These are phyloP conservation scores for Eidolon dupreanum DNA, from an alignment of 2,797 vertebrate species.

Conservation along the genomic window DNA sequence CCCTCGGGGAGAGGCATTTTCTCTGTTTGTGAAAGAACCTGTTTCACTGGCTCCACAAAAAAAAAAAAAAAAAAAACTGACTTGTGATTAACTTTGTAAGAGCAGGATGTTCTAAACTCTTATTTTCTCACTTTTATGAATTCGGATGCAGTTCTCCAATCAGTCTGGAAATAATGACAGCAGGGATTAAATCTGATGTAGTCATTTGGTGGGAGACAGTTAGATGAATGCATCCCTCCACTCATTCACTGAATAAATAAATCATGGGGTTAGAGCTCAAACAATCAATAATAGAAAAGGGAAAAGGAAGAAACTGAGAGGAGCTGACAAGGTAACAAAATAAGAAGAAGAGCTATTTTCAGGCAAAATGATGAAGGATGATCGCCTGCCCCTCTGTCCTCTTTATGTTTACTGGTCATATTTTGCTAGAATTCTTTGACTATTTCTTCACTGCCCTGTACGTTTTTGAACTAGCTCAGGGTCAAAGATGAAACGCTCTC, in stretches of 20 bases:
- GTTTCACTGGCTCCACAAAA: neutral
- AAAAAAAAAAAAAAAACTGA: neutral
- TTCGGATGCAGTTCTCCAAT: neutral
- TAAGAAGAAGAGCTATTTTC: neutral
- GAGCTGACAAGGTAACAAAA: constrained; percentile 4
- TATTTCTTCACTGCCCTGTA: neutral
- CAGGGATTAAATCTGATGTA: neutral
- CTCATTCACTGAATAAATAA: constrained; percentile 56
- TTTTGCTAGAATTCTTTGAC: constrained; percentile 37
- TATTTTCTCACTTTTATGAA: constrained; percentile 39
- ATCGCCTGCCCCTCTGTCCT: neutral
- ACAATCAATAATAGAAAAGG: constrained; percentile 54
- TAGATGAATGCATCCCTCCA: neutral
- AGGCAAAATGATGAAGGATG: constrained; percentile 29
- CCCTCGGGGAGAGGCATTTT: neutral
- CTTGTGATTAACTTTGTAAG: neutral
- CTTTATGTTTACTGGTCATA: neutral
- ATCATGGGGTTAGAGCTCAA: neutral
- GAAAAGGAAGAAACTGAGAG: neutral
- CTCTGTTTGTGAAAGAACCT: neutral
- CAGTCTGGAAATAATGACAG: neutral
- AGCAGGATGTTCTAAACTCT: neutral
- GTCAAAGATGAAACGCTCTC: neutral
- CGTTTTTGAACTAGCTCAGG: neutral
- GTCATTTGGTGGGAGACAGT: neutral